Evolutionary conservation across 2,797 vertebrate genomes (phyloP).

Genomic region (Phataginus tetradactyla): DNA sequence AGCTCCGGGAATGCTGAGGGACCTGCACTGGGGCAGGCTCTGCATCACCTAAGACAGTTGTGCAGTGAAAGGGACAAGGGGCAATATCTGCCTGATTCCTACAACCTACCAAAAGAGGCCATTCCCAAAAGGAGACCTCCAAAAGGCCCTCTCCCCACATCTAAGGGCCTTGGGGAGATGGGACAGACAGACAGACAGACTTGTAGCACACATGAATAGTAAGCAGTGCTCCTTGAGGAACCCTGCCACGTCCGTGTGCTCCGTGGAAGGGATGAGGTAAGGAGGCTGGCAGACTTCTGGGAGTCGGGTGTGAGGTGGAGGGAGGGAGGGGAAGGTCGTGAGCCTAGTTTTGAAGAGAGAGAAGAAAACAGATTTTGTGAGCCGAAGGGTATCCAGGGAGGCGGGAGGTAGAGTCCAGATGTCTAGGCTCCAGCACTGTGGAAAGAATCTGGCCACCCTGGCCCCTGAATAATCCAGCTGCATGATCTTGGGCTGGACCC

Average conservation of each 20-base stretch:
- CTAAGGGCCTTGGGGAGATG: neutral
- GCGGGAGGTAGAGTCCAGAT: neutral
- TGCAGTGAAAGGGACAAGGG: neutral
- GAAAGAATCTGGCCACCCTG: neutral
- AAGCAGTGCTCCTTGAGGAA: neutral
- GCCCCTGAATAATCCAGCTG: neutral
- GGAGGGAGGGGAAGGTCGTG: neutral
- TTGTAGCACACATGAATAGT: fast-evolving
- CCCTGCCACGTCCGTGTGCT: fast-evolving
- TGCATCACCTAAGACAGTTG: neutral
- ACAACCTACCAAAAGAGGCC: neutral
- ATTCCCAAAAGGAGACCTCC: neutral
- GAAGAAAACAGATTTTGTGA: neutral
- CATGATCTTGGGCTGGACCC: neutral
- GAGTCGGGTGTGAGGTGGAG: neutral
- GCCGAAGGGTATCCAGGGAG: neutral
- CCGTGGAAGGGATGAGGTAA: no score
- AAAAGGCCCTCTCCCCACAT: neutral
- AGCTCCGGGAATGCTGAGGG: neutral
- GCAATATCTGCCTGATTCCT: neutral
- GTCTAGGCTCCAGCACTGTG: neutral
- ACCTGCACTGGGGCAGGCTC: neutral
- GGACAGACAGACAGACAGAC: neutral
- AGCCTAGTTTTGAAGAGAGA: neutral
- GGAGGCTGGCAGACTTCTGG: neutral